Evolutionary conservation across 2,113 vertebrate genomes (phyloP).

Genomic region (Pollachius pollachius): DNA sequence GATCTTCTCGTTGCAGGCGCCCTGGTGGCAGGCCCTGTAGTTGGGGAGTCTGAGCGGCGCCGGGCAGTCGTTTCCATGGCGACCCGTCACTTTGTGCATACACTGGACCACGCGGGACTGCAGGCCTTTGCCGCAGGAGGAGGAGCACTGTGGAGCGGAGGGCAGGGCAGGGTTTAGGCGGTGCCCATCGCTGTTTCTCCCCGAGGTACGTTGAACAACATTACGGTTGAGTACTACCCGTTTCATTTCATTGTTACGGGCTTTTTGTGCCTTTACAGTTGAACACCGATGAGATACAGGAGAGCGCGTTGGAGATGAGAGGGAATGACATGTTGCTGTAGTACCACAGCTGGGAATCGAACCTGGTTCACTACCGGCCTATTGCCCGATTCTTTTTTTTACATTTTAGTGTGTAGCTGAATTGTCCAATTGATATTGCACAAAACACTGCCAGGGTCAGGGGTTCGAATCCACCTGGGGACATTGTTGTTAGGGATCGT

Average conservation of each 20-base stretch:
- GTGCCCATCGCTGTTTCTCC: neutral
- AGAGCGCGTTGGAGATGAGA: too few species aligned
- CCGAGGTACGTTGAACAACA: neutral
- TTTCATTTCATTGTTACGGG: neutral
- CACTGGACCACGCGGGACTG: slow-evolving; percentile 97
- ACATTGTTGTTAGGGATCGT: too few species aligned
- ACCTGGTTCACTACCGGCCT: too few species aligned
- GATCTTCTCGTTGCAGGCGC: slow-evolving; percentile 84
- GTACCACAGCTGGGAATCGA: too few species aligned
- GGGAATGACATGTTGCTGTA: too few species aligned
- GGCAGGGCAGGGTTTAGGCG: neutral
- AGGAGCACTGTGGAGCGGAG: slow-evolving; percentile 81
- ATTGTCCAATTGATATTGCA: too few species aligned
- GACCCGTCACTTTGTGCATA: slow-evolving; percentile 94
- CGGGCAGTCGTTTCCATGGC: slow-evolving; percentile 88
- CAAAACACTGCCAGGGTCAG: too few species aligned
- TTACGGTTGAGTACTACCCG: neutral
- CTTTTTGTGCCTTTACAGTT: too few species aligned
- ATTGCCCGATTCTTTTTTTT: too few species aligned
- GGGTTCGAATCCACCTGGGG: too few species aligned
- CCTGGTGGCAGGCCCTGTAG: slow-evolving; percentile 89
- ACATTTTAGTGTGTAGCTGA: too few species aligned
- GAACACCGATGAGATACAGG: too few species aligned
- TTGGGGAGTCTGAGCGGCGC: slow-evolving; percentile 79
- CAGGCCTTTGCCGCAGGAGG: slow-evolving; percentile 91